Conservation (phyloP, 1,140 invertebrate species). For the Brachionus angularis region DNA sequence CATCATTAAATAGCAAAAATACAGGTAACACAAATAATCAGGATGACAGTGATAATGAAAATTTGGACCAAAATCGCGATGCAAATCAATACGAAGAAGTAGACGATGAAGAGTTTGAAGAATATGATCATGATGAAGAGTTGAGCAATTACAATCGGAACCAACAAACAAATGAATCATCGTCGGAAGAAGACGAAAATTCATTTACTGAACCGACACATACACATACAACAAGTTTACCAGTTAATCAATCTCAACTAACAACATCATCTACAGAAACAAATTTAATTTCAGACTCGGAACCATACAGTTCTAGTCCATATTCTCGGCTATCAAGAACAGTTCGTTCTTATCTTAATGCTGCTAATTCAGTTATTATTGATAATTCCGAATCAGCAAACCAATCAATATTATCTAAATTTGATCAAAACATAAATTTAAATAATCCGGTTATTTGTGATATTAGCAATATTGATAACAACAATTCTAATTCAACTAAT, state of each 20-base stretch:
- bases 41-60: background rate
- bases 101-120: background rate
- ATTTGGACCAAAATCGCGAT: background rate
- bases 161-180: background rate
- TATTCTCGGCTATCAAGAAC: background rate
- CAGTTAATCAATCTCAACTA: too few species aligned
- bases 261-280: too few species aligned
- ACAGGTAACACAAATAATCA: constrained; percentile 30
- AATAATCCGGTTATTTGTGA: too few species aligned
- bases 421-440: background rate
- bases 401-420: background rate
- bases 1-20: constrained; percentile 25
- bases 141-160: too few species aligned
- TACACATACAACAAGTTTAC: too few species aligned
- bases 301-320: background rate
- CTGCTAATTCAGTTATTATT: background rate
- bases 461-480: too few species aligned
- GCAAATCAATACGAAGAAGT: background rate
- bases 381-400: background rate
- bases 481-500: too few species aligned
- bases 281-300: background rate
- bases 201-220: too few species aligned
- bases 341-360: constrained; percentile 13
- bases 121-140: too few species aligned
- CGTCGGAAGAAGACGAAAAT: background rate